Evolutionary conservation across 2,113 vertebrate genomes (phyloP).

Genomic region (Pristiophorus japonicus): DNA sequence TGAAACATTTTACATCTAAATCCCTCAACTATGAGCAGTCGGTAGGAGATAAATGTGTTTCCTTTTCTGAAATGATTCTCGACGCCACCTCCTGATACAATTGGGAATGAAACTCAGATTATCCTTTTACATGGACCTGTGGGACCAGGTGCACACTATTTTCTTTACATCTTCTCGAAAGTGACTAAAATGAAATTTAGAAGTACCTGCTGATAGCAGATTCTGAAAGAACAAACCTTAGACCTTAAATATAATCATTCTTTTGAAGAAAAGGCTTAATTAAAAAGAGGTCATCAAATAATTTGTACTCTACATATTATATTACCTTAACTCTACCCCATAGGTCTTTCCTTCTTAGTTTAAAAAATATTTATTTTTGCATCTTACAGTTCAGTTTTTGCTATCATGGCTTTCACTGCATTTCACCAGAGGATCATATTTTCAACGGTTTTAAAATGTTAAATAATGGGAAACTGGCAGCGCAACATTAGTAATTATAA

Average conservation of each 20-base stretch:
- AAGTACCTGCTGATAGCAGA: background rate
- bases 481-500: slow-evolving; percentile 1
- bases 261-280: background rate
- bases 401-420: background rate
- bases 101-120: background rate
- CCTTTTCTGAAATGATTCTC: background rate
- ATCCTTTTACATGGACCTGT: background rate
- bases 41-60: background rate
- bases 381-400: background rate
- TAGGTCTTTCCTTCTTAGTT: no score
- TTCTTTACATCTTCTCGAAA: background rate
- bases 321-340: background rate
- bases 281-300: background rate
- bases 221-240: background rate
- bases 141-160: background rate
- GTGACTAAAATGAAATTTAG: background rate
- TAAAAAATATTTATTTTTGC: background rate
- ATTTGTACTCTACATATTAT: background rate
- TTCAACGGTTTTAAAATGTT: background rate
- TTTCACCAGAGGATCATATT: background rate
- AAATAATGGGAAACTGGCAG: slow-evolving; percentile 4
- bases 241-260: background rate
- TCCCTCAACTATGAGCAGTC: background rate
- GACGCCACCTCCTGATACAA: slow-evolving; percentile 6
- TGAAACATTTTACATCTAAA: background rate